A percentile compares a stretch with the other conserved stretches of the same genome.
phyloP scores from a whole-genome alignment of 2,797 vertebrate genomes.

The Argyrosomus regius region DNA sequence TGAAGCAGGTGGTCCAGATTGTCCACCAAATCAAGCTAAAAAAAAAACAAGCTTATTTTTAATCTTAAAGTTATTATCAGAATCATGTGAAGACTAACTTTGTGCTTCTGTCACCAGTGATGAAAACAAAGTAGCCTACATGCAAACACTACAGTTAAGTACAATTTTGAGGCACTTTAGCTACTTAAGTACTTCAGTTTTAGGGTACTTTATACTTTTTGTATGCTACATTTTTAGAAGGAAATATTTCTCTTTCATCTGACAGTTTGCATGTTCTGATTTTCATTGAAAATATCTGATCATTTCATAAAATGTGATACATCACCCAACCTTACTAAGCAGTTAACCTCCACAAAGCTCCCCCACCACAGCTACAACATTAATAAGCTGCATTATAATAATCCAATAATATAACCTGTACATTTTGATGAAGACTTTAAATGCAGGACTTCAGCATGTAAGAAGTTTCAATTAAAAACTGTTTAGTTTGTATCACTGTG shows the following conservation, averaged over 20 bases:
- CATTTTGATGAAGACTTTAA: neutral
- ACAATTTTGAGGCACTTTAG: neutral
- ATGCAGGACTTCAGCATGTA: neutral
- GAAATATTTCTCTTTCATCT: neutral
- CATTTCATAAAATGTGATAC: neutral
- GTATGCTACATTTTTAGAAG: neutral
- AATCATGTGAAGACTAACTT: neutral
- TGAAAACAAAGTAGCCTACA: neutral
- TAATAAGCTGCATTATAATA: neutral
- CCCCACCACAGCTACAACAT: neutral
- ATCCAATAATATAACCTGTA: neutral
- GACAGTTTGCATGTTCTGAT: neutral
- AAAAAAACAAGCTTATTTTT: neutral
- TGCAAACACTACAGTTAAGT: neutral
- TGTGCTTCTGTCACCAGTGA: neutral
- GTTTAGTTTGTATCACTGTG: slow-evolving; percentile 14
- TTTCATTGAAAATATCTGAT: neutral
- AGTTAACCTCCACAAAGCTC: neutral
- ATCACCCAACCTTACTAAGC: neutral
- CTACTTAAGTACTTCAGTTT: neutral
- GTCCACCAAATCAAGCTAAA: neutral
- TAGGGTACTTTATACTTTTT: neutral
- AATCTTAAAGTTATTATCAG: neutral
- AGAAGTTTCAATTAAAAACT: neutral
- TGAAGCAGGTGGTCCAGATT: neutral